Conservation (phyloP, 1,140 invertebrate genomes). For the Meloidogyne floridensis region DNA sequence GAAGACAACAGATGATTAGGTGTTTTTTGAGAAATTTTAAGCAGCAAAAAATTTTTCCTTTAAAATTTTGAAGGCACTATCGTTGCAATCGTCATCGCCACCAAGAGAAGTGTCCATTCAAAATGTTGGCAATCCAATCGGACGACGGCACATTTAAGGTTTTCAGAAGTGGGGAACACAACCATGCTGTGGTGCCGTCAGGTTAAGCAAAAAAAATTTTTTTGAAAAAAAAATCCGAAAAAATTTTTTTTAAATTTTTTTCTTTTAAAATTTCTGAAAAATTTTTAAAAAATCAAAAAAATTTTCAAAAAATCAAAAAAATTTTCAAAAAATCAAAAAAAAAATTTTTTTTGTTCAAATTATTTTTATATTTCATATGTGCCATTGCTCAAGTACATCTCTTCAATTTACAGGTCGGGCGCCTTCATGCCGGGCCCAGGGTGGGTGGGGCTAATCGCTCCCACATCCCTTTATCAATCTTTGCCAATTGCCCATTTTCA, state of each 20-base stretch:
- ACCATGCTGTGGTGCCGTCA: conserved; percentile 29
- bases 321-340: not conserved
- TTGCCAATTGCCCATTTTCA: not conserved
- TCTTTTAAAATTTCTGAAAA: not conserved
- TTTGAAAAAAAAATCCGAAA: too few relatives aligned
- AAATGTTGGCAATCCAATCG: conserved; percentile 33
- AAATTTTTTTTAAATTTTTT: too few relatives aligned
- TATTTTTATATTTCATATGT: not conserved
- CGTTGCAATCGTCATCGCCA: conserved; percentile 31
- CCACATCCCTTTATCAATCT: not conserved
- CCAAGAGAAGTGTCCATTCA: conserved; percentile 31
- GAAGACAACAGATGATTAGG: conserved; percentile 20
- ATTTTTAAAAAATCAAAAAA: not conserved
- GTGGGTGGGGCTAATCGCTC: conserved; percentile 6
- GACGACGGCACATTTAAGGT: conserved; percentile 24
- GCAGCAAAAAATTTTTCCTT: not conserved
- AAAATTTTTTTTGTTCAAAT: too few relatives aligned
- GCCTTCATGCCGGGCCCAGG: conserved; percentile 7
- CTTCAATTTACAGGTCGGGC: not conserved
- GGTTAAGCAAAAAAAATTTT: conserved; percentile 16
- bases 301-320: not conserved
- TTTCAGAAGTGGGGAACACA: conserved; percentile 29
- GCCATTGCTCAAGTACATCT: not conserved
- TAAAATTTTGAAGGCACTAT: conserved; percentile 8
- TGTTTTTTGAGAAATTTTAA: not conserved